Evolutionary conservation across 2,888 invertebrate species (phyloP).

Genomic region (Myopa tessellatipennis): DNA sequence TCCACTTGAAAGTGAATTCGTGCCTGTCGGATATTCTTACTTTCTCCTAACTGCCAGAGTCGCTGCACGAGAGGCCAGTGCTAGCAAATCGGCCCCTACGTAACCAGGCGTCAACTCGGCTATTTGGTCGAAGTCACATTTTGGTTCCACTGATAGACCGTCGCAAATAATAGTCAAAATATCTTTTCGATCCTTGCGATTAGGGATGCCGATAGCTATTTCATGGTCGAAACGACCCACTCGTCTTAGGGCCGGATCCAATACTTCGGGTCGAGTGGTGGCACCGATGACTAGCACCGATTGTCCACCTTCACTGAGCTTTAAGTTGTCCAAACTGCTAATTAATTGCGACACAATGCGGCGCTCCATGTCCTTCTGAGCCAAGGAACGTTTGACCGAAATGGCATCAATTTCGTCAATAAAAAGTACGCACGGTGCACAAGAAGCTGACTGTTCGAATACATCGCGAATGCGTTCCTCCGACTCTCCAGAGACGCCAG

Average conservation of each 20-base stretch:
- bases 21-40: constrained; percentile 55
- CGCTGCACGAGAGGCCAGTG: constrained; percentile 88
- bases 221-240: constrained; percentile 95
- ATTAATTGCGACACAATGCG: constrained; percentile 94
- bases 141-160: constrained; percentile 75
- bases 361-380: constrained; percentile 95
- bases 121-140: constrained; percentile 78
- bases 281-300: constrained; percentile 87
- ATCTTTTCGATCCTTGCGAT: constrained; percentile 81
- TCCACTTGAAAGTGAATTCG: background rate
- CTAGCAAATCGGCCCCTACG: constrained; percentile 93
- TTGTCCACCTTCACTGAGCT: constrained; percentile 63
- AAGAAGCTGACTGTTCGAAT: constrained; percentile 86
- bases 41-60: constrained; percentile 84
- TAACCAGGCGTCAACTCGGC: constrained; percentile 93
- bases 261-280: constrained; percentile 90
- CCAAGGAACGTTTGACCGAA: constrained; percentile 87
- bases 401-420: constrained; percentile 99
- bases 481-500: constrained; percentile 95
- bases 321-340: constrained; percentile 83
- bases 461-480: constrained; percentile 92
- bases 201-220: constrained; percentile 93
- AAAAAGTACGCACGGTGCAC: constrained; percentile 87
- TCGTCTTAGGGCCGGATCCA: constrained; percentile 92
- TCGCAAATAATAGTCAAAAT: constrained; percentile 81